Conservation (phyloP, 2,888 invertebrate species). For the Thysanoteuthis rhombus region DNA sequence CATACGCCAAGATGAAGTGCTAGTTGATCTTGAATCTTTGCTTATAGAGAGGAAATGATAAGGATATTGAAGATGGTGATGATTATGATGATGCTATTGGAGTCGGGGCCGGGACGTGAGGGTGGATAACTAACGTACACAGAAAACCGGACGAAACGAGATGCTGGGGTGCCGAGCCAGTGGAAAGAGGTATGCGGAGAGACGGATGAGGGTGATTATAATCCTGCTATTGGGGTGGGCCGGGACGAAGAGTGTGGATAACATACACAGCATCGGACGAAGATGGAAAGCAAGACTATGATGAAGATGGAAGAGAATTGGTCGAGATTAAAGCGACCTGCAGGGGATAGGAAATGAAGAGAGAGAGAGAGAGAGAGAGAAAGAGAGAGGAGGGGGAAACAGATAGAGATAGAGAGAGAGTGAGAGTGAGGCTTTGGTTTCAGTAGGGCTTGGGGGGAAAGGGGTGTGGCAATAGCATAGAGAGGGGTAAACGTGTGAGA, state of each 20-base stretch:
- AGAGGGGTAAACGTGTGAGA: too few species aligned
- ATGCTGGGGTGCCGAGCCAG: too few species aligned
- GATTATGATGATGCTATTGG: neutral
- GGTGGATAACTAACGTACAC: neutral
- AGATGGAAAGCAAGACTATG: neutral
- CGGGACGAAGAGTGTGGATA: neutral
- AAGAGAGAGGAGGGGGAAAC: too few species aligned
- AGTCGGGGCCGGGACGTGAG: neutral
- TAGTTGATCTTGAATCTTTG: neutral
- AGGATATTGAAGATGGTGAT: neutral
- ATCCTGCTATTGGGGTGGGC: neutral
- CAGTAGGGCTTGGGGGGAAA: too few species aligned
- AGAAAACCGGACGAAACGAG: neutral
- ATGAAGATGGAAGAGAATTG: neutral
- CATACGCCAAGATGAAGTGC: neutral
- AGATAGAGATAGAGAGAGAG: too few species aligned
- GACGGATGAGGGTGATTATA: neutral
- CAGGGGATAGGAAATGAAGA: too few species aligned
- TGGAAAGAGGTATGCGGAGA: too few species aligned
- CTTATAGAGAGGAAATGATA: neutral
- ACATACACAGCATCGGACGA: neutral
- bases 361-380: too few species aligned
- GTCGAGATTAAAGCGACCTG: neutral
- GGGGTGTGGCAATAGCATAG: too few species aligned
- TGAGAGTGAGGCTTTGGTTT: too few species aligned